Evolutionary conservation across 2,888 invertebrate species (phyloP), one percentile per base, ranked within the genome.

Genomic region (Hirtodrosophila cameraria): DNA sequence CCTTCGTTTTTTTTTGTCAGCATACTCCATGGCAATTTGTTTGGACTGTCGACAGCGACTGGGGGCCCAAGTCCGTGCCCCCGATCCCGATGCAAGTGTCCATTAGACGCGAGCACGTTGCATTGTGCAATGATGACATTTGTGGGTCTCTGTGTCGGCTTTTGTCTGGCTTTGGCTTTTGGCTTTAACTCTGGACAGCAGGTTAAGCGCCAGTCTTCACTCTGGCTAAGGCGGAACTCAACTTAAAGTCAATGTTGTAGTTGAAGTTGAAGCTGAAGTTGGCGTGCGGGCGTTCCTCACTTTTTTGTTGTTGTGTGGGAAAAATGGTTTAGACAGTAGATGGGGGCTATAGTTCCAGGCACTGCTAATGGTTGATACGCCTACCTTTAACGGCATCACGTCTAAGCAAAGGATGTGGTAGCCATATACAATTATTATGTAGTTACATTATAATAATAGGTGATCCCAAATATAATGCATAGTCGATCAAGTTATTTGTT

Each of bases 81-180:
- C 25, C 30, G 13, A 43, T 45, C 54, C 55, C 41, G 27, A 33
- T 55, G 46, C 75, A 54, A 58, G 60, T 50, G 54, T 65, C 75
- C 72, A 75, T 71, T 71, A 71, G 69, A 69, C 69, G 36, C 36
- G 43, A 57, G 28, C 63, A 62, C 41, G 57, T 53, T 74, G 52
- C 69, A 71, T 71, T 71, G 70, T 74, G 70, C 75, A 71, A 75
- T 46, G 70, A 68, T 68, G 70, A 71, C 69, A 71, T 71, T 71
- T 71, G 62, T 71, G 70, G 75, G 70, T 74, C 69, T 74, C 62
- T 62, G 41, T 62, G 75, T 54, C 62, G 75, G 31, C 42, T 68
- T n/a, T n/a, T n/a, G n/a, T 72, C 68, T 66, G 36, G 58, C 35
- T 28, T 23, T 30, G 31, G 36, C 30, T 31, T 53, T 25, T 12